A percentile compares a stretch with the other conserved stretches of the same genome.
These are phyloP conservation scores for Somateria mollissima DNA, from an alignment of 2,797 vertebrate species.

Conservation along the genomic window DNA sequence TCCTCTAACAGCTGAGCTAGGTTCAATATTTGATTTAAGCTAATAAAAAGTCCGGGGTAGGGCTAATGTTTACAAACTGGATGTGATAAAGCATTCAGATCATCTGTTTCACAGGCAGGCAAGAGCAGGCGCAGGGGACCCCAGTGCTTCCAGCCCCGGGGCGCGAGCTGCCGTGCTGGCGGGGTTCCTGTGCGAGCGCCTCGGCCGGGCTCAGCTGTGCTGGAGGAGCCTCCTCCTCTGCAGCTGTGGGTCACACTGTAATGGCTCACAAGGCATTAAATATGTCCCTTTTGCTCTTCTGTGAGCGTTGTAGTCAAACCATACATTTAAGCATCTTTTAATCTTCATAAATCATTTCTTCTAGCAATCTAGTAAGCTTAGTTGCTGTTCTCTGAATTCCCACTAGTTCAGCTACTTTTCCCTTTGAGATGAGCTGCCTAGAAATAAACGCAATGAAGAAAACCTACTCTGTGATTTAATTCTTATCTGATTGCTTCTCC, in stretches of 20 bases:
- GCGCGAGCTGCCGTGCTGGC: too few species aligned
- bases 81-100: constrained; percentile 55
- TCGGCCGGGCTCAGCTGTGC: neutral
- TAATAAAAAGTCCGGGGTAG: constrained; percentile 55
- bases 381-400: constrained; percentile 44
- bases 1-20: constrained; percentile 60
- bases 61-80: constrained; percentile 61
- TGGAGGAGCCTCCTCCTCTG: neutral
- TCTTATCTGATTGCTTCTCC: constrained; percentile 29
- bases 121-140: neutral
- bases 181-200: accelerated
- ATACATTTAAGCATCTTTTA: constrained; percentile 43
- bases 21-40: constrained; percentile 65
- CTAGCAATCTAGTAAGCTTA: constrained; percentile 24
- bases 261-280: neutral
- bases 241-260: neutral
- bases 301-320: constrained; percentile 23
- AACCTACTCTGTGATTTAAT: constrained; percentile 30
- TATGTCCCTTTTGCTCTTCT: constrained; percentile 36
- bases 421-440: constrained; percentile 30
- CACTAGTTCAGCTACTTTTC: neutral
- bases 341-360: constrained; percentile 69
- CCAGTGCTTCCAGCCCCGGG: neutral
- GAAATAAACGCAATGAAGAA: constrained; percentile 46
- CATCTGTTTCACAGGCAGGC: neutral